These are phyloP conservation scores for Charina bottae DNA, from an alignment of 2,113 vertebrate species.

Conservation along the genomic window DNA sequence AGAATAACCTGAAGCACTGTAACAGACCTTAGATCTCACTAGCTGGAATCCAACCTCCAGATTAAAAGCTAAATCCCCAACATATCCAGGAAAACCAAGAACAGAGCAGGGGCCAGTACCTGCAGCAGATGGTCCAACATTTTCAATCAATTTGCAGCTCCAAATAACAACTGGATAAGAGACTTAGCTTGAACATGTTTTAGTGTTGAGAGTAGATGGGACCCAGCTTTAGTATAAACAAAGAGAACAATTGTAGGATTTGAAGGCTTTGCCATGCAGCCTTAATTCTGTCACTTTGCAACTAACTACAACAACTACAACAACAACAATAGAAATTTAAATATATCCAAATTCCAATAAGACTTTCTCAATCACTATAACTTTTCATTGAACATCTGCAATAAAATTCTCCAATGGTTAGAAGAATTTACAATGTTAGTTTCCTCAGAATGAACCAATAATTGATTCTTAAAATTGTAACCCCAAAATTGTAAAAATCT, in stretches of 20 bases:
- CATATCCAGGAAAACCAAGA: not conserved
- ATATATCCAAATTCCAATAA: not conserved
- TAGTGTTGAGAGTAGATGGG: not conserved
- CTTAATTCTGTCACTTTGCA: not conserved
- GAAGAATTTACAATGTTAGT: not conserved
- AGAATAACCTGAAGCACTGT: not conserved
- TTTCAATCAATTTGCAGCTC: not conserved
- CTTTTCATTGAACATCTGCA: not conserved
- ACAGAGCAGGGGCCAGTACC: not conserved
- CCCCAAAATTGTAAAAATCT: not conserved
- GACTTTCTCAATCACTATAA: not conserved
- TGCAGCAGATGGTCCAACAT: not conserved
- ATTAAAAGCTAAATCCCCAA: not conserved
- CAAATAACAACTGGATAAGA: not conserved
- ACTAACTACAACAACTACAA: not conserved
- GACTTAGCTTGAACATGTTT: not conserved
- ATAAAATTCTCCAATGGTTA: not conserved
- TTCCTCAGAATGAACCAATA: not conserved
- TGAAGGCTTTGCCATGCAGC: not conserved
- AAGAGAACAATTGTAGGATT: not conserved
- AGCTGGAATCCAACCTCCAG: not conserved
- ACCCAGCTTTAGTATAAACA: not conserved
- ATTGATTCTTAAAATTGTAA: not conserved
- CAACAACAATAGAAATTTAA: not conserved
- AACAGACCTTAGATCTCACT: not conserved